A percentile compares a stretch with the other conserved stretches of the same genome.
Conservation (phyloP, 2,113 vertebrate genomes). For the Poicephalus gulielmi region DNA sequence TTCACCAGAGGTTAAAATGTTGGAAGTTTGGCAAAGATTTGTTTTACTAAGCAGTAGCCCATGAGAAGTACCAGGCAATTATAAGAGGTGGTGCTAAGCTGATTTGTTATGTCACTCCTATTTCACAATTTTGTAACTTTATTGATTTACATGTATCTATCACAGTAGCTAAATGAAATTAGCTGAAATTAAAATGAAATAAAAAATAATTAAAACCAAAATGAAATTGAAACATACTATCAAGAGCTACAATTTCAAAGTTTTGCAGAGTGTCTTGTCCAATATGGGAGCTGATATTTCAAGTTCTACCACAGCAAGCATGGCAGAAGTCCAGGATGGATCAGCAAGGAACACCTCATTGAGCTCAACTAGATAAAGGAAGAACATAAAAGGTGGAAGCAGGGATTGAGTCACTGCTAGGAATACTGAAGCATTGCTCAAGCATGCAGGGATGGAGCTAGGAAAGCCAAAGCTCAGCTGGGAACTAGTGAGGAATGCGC, state of each 20-base stretch:
- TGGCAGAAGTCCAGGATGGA: background rate
- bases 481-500: background rate
- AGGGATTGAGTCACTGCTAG: background rate
- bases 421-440: background rate
- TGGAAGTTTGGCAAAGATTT: background rate
- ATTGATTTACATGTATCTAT: background rate
- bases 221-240: background rate
- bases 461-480: background rate
- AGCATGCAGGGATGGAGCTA: background rate
- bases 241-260: background rate
- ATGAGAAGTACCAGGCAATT: background rate
- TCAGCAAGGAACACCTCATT: background rate
- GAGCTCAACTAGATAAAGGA: background rate
- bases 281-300: background rate
- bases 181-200: background rate
- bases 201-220: background rate
- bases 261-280: background rate
- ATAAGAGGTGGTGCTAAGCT: background rate
- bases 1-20: background rate
- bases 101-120: background rate
- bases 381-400: background rate
- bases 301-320: background rate
- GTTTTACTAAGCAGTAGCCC: background rate
- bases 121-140: background rate
- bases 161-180: background rate